Conservation (phyloP, 1,140 invertebrate genomes). For the Teleopsis dalmanni region DNA sequence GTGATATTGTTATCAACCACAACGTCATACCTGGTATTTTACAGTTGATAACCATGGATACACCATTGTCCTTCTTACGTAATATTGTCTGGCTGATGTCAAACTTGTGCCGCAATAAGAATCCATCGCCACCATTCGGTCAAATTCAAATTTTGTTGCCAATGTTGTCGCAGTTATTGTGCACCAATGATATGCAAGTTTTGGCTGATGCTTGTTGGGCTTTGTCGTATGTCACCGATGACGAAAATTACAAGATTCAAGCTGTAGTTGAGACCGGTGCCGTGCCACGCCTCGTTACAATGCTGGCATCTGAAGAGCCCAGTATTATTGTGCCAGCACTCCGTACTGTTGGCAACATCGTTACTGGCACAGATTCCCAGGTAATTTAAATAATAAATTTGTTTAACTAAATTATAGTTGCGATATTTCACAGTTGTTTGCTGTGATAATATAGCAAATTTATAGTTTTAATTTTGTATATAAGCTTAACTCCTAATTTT, state of each 20-base stretch:
- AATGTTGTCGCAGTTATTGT: slow-evolving; percentile 68
- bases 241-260: slow-evolving; percentile 88
- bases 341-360: slow-evolving; percentile 79
- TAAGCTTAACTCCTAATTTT: no score
- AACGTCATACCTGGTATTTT: slow-evolving; percentile 62
- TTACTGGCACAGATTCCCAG: slow-evolving; percentile 72
- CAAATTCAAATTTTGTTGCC: slow-evolving; percentile 74
- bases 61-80: slow-evolving; percentile 45
- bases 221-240: slow-evolving; percentile 91
- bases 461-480: no score
- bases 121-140: slow-evolving; percentile 72
- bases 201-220: slow-evolving; percentile 94
- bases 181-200: slow-evolving; percentile 66
- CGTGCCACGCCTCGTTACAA: slow-evolving; percentile 66
- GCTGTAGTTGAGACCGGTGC: slow-evolving; percentile 64
- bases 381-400: slow-evolving; percentile 34
- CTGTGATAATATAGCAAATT: no score
- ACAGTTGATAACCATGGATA: slow-evolving; percentile 55
- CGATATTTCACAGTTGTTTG: no score
- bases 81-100: slow-evolving; percentile 87
- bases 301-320: slow-evolving; percentile 64
- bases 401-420: no score
- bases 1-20: slow-evolving; percentile 66
- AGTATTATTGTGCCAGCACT: slow-evolving; percentile 84
- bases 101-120: slow-evolving; percentile 88